phyloP scores from a whole-genome alignment of 2,113 vertebrate genomes.

The Cebidichthys violaceus region DNA sequence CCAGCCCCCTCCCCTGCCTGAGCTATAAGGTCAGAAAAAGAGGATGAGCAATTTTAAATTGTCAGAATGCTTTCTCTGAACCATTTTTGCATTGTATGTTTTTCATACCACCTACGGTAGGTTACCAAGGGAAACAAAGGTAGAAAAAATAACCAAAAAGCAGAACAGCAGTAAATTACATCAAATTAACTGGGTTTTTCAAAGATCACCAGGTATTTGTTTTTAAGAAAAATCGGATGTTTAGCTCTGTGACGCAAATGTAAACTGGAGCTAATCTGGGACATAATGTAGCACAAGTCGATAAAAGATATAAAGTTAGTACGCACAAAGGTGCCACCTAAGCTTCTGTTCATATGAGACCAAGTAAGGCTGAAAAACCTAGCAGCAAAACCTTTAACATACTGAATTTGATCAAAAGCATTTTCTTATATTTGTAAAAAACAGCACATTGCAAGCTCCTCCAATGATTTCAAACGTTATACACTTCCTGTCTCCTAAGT shows the following conservation, averaged over 20 bases:
- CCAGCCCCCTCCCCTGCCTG: not conserved
- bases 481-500: no score
- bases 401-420: not conserved
- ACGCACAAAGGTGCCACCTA: not conserved
- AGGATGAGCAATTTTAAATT: not conserved
- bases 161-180: not conserved
- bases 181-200: not conserved
- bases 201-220: not conserved
- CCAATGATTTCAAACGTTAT: no score
- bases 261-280: not conserved
- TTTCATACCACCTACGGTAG: not conserved
- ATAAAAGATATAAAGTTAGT: not conserved
- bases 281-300: not conserved
- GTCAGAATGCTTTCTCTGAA: not conserved
- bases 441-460: not conserved
- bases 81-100: not conserved
- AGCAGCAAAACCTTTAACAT: not conserved
- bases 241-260: not conserved
- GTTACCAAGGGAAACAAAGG: not conserved
- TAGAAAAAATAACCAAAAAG: not conserved
- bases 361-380: no score
- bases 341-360: not conserved
- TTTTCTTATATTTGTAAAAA: not conserved
- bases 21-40: slow-evolving; percentile 5
- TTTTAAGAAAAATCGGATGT: not conserved